Conservation (phyloP, 2,797 vertebrate species). For the Salarias fasciatus region DNA sequence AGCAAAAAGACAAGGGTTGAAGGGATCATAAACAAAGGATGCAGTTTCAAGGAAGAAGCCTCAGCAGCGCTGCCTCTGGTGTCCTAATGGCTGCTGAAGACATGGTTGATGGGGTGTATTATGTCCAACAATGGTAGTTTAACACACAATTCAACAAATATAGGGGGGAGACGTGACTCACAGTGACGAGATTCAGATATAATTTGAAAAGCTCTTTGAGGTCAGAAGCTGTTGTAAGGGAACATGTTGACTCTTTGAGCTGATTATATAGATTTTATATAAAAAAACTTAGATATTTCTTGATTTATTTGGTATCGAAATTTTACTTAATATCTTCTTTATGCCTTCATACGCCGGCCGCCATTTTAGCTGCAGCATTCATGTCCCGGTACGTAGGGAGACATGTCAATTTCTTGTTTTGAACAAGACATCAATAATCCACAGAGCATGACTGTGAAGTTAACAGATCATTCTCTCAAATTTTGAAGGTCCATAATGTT, state of each 20-base stretch:
- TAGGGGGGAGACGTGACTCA: background rate
- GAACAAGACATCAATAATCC: too few species aligned
- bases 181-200: conserved; percentile 7
- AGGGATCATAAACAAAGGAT: conserved; percentile 64
- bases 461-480: too few species aligned
- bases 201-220: conserved; percentile 26
- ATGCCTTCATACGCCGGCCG: too few species aligned
- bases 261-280: background rate
- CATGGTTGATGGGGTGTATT: conserved; percentile 56
- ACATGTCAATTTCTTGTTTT: too few species aligned
- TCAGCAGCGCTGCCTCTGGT: conserved; percentile 35
- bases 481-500: too few species aligned
- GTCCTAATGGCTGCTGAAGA: conserved; percentile 67
- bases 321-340: too few species aligned
- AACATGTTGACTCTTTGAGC: background rate
- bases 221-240: conserved; percentile 7
- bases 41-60: conserved; percentile 46
- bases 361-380: too few species aligned
- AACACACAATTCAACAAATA: conserved; percentile 45
- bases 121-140: conserved; percentile 39
- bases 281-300: background rate
- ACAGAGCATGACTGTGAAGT: too few species aligned
- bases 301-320: too few species aligned
- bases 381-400: too few species aligned
- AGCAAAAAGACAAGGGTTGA: conserved; percentile 53